phyloP scores from a whole-genome alignment of 1,140 invertebrate species.

The Drosophila arawakana region DNA sequence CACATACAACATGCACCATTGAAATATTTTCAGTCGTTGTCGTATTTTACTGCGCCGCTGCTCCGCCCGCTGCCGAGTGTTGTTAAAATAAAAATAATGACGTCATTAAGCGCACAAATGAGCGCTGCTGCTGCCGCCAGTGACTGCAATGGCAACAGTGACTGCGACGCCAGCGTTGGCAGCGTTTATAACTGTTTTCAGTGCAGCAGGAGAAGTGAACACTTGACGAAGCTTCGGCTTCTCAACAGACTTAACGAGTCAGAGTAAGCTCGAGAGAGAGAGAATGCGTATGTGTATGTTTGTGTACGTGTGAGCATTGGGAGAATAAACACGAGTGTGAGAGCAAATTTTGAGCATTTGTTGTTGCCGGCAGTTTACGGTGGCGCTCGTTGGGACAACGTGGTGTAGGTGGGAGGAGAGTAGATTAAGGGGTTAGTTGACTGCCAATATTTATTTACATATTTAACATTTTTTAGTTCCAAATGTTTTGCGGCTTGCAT shows the following conservation, averaged over 20 bases:
- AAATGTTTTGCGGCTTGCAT: slow-evolving; percentile 47
- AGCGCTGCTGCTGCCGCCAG: slow-evolving; percentile 63
- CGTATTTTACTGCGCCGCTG: slow-evolving; percentile 52
- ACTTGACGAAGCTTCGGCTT: slow-evolving; percentile 69
- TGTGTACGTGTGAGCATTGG: slow-evolving; percentile 13
- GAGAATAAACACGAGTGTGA: slow-evolving; percentile 27
- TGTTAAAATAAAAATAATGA: slow-evolving; percentile 83
- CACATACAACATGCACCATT: slow-evolving; percentile 50
- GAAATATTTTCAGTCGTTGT: slow-evolving; percentile 44
- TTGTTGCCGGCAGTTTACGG: slow-evolving; percentile 23
- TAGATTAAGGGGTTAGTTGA: slow-evolving; percentile 21
- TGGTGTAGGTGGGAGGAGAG: not conserved
- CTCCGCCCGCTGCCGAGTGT: slow-evolving; percentile 46
- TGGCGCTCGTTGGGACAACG: not conserved
- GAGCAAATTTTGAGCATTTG: slow-evolving; percentile 44
- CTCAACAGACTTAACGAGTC: slow-evolving; percentile 35
- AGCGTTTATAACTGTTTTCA: slow-evolving; percentile 75
- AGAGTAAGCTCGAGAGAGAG: slow-evolving; percentile 12
- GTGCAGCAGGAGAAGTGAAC: slow-evolving; percentile 72
- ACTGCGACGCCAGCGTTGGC: slow-evolving; percentile 39
- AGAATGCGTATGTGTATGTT: slow-evolving; percentile 4
- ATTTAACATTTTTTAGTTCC: slow-evolving; percentile 38
- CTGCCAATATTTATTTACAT: slow-evolving; percentile 59
- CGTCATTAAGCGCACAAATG: slow-evolving; percentile 81
- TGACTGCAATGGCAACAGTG: slow-evolving; percentile 9